Percentiles rank a stretch among this genome's conserved stretches.
These are phyloP conservation scores for Plectropomus leopardus DNA, from an alignment of 2,113 vertebrate species.

Conservation along the genomic window DNA sequence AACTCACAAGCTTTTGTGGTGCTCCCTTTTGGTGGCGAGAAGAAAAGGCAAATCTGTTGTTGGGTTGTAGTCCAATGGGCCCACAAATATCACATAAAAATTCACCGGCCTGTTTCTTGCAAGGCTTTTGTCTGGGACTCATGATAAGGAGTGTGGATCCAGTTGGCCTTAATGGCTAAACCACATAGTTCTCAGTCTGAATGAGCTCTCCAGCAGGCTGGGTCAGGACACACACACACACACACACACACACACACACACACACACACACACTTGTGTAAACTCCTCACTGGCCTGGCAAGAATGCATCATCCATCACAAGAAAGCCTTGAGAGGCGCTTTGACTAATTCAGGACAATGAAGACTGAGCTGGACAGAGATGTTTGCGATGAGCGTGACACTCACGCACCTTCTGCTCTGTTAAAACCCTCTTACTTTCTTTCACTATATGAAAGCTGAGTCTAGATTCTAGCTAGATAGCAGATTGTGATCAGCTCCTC, in stretches of 20 bases:
- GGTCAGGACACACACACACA: slow-evolving; percentile 33
- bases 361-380: slow-evolving; percentile 78
- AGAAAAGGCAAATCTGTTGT: slow-evolving; percentile 82
- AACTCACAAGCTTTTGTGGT: slow-evolving; percentile 90
- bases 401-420: slow-evolving; percentile 75
- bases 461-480: slow-evolving; percentile 79
- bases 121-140: slow-evolving; percentile 56
- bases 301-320: slow-evolving; percentile 72
- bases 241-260: slow-evolving; percentile 7
- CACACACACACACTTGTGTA: slow-evolving; percentile 41
- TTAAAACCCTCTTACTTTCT: slow-evolving; percentile 69
- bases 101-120: slow-evolving; percentile 57
- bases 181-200: slow-evolving; percentile 72
- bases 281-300: slow-evolving; percentile 47
- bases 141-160: slow-evolving; percentile 67
- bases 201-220: slow-evolving; percentile 69
- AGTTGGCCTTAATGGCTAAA: slow-evolving; percentile 77
- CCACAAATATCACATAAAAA: slow-evolving; percentile 79
- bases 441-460: slow-evolving; percentile 78
- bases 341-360: slow-evolving; percentile 79
- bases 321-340: slow-evolving; percentile 67
- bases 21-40: slow-evolving; percentile 85
- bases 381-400: slow-evolving; percentile 73
- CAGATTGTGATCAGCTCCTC: slow-evolving; percentile 81
- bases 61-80: slow-evolving; percentile 62